phyloP scores from a whole-genome alignment of 2,888 invertebrate species.

The Cerceris rybyensis region DNA sequence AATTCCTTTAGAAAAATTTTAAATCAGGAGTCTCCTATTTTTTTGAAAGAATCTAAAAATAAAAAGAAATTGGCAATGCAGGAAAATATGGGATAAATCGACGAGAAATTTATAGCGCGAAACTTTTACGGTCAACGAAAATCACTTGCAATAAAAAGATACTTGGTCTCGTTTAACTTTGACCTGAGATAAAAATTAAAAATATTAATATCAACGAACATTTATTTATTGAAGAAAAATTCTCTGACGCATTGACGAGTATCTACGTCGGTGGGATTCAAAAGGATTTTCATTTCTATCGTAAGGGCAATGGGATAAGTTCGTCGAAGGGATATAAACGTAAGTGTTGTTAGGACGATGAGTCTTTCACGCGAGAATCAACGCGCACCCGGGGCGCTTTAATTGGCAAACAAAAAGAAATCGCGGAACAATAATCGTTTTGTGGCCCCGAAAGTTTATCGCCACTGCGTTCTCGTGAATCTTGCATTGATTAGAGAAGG shows the following conservation, averaged over 20 bases:
- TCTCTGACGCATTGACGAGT: neutral
- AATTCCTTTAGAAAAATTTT: too few relatives aligned
- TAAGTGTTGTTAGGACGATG: neutral
- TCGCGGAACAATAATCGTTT: slow-evolving; percentile 51
- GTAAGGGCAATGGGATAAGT: too few relatives aligned
- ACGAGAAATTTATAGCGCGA: neutral
- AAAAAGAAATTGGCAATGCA: too few relatives aligned
- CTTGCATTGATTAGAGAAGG: slow-evolving; percentile 38
- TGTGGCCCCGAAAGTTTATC: slow-evolving; percentile 65
- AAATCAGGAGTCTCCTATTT: too few relatives aligned
- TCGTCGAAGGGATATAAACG: neutral
- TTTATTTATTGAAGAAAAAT: slow-evolving; percentile 1
- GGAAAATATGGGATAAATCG: too few relatives aligned
- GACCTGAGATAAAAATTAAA: slow-evolving; percentile 50
- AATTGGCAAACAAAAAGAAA: slow-evolving; percentile 32
- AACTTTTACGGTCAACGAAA: slow-evolving; percentile 1
- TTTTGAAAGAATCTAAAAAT: too few relatives aligned
- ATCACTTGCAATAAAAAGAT: slow-evolving; percentile 8
- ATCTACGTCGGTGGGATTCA: too few relatives aligned
- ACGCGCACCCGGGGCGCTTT: neutral
- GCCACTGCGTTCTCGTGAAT: slow-evolving; percentile 18
- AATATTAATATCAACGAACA: slow-evolving; percentile 23
- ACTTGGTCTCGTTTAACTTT: slow-evolving; percentile 41
- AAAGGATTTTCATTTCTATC: too few relatives aligned
- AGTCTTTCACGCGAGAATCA: neutral